phyloP scores from a whole-genome alignment of 2,113 vertebrate genomes.

The Cisticola juncidis region DNA sequence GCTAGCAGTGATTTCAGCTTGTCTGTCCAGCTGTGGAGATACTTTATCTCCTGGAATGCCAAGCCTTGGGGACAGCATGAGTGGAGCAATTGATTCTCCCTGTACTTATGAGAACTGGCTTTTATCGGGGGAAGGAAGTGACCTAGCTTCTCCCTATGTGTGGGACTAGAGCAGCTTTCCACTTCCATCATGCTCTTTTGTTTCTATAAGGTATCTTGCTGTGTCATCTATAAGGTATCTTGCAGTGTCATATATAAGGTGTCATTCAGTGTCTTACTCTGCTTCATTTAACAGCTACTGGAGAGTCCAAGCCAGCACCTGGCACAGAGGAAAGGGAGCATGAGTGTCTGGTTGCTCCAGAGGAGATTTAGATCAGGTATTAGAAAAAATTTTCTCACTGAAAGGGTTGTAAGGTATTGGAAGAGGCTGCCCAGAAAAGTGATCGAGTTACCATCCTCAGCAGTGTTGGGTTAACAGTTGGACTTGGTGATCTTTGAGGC shows the following conservation, averaged over 20 bases:
- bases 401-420: neutral
- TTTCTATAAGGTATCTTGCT: neutral
- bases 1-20: conserved; percentile 4
- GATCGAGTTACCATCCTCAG: neutral
- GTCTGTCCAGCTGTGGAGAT: conserved; percentile 3
- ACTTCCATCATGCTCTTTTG: neutral
- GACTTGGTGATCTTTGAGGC: neutral
- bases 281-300: neutral
- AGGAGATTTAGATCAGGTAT: neutral
- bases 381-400: rapidly evolving
- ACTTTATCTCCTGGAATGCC: conserved; percentile 28
- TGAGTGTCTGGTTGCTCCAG: neutral
- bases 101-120: neutral
- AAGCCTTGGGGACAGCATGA: neutral
- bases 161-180: neutral
- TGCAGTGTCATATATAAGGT: too few relatives aligned
- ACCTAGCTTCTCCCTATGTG: neutral
- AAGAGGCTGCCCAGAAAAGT: neutral
- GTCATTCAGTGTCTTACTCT: neutral
- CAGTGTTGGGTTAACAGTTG: neutral
- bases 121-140: neutral
- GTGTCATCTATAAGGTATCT: too few relatives aligned
- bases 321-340: neutral
- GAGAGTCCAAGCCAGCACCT: neutral
- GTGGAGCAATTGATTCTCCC: neutral